phyloP scores from a whole-genome alignment of 92 coral and sea anemone genomes.

The Porites lobata region DNA sequence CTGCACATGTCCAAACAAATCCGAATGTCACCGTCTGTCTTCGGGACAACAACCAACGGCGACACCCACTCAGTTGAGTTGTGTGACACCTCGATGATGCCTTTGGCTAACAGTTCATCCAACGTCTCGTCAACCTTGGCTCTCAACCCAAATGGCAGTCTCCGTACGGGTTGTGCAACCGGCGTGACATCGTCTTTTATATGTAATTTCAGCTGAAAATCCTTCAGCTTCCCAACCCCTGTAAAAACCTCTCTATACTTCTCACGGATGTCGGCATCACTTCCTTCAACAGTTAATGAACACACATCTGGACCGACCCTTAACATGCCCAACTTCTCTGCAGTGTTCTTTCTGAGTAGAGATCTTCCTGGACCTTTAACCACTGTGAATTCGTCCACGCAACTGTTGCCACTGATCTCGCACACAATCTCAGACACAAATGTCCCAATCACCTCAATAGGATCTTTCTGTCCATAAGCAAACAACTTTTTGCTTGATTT shows the following conservation, averaged over 20 bases:
- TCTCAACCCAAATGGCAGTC: neutral
- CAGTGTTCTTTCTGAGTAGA: slow-evolving; percentile 37
- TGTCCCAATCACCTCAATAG: slow-evolving; percentile 22
- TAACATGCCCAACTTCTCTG: neutral
- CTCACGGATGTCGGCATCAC: too few relatives aligned
- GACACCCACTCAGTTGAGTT: slow-evolving; percentile 40
- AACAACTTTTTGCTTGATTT: neutral
- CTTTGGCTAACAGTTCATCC: neutral
- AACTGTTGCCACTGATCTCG: slow-evolving; percentile 44
- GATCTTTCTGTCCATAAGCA: slow-evolving; percentile 31
- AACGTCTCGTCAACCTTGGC: neutral
- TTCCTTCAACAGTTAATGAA: too few relatives aligned
- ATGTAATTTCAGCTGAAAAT: neutral
- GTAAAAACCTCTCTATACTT: too few relatives aligned
- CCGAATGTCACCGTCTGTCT: too few relatives aligned
- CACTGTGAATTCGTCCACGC: slow-evolving; percentile 51
- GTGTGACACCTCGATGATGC: slow-evolving; percentile 25
- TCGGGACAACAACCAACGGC: slow-evolving; percentile 39
- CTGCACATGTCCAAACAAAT: too few relatives aligned
- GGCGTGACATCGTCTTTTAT: slow-evolving; percentile 17
- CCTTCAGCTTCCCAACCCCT: too few relatives aligned
- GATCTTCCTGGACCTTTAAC: slow-evolving; percentile 35
- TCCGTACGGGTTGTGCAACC: slow-evolving; percentile 24
- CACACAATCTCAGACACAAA: slow-evolving; percentile 31
- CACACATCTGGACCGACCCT: too few relatives aligned